Base-by-base conservation (phyloP, 2,113 vertebrate genomes). In the Benitochromis conjunctus region DNA sequence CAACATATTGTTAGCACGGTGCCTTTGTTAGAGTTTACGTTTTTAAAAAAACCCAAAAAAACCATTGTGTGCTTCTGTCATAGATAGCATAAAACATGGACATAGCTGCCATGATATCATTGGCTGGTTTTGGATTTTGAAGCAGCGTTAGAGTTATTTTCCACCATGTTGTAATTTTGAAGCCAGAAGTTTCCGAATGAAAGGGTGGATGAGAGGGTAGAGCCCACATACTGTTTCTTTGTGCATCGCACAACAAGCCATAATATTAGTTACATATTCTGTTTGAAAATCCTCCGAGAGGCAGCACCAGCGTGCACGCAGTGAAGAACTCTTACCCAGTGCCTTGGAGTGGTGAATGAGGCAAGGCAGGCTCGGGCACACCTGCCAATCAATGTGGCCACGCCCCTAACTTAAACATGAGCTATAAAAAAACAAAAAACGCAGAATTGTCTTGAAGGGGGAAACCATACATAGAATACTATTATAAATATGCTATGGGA, bases 371-470 rank as follows among this genome's bases (percentile, higher is more conserved):
- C 66, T 71, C 14, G 26, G 66, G 66, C 9, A 71, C 66, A 69
- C 36, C 21, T 66, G 62, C 21, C 62, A 24, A 16, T 71, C 66
- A 71, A 16, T 29, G 5, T 48, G 66, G 14, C 66, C 41, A 46
- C 5, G 9, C 41, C 66, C 14, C 41, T 7, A 71, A 1, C 21
- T 74, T 21, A 7, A 11, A 46, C 24, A 46, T 69, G 38, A 69
- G n/a, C 13, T 46, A 46, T 7, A 48, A 46, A 71, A 66, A 41
- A 0, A 0, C 0, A 1, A 11, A 9, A 26, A 16, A 24, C 4
- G 43, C 24, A 74, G 24, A 29, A 48, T 19, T 19, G 14, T 11
- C 21, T 48, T 74, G 24, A 71, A 71, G 2, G 14, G 9, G 24
- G 14, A 11, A 18, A 11, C 41, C 29, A 12, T 74, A 9, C 4